Base-by-base conservation (phyloP, 2,797 vertebrate genomes). In the Halcyon chelicuti region DNA sequence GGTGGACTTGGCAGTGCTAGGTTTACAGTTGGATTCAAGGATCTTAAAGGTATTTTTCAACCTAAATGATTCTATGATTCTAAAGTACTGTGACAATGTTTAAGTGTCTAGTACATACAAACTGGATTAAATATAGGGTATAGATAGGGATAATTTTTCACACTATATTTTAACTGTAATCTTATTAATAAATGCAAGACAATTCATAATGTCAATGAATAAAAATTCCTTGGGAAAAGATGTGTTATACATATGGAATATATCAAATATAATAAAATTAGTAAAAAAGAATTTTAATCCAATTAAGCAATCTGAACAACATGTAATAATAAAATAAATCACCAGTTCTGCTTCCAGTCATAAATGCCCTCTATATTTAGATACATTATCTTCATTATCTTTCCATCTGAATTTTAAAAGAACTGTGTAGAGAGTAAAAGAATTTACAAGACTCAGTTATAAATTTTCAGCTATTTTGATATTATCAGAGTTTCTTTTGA, bases 401-500 rank as follows among this genome's bases (percentile, higher is more conserved):
- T 90, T 58, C 40, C 4, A 82, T 79, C 39, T 89, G 84, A 85
- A 74, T 87, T 90, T 87, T 73, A 73, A 93, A 86, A 72, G 9
- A 54, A 66, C 60, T 73, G 6, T 52, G 60, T 26, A 71, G 18
- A 63, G 6, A 76, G 25, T n/a, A 86, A 77, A 91, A 70, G 16
- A 76, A 71, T 73, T 84, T 74, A 70, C 15, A 70, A 76, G 55
- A 58, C 39, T 88, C 78, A 2, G 33, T 89, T 58, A 91, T 80
- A 44, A 87, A 61, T 87, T 93, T 94, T 77, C 47, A 80, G 65
- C 61, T 87, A 91, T 85, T 92, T 87, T 93, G 51, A 87, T 88
- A 61, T 21, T 68, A 89, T 92, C 71, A 79, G 44, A 57, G 8
- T 39, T 91, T 85, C 75, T 93, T 97, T 95, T 94, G 78, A 94